Conservation (phyloP, 2,113 vertebrate genomes). For the Myotis davidii region DNA sequence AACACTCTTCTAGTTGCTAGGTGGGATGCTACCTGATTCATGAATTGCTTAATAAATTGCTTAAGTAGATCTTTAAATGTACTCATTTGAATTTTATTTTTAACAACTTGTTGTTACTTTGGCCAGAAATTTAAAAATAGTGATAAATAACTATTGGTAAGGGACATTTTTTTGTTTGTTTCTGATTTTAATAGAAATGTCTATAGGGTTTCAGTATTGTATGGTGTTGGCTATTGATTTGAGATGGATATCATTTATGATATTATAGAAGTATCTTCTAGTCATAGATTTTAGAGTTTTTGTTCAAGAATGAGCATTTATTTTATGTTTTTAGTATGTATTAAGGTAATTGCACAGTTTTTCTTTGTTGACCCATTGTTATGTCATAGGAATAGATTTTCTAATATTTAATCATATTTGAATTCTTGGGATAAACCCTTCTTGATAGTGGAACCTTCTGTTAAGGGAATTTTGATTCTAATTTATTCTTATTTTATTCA, state of each 20-base stretch:
- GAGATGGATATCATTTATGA: background rate
- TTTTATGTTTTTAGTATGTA: background rate
- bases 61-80: background rate
- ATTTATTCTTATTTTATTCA: conserved; percentile 14
- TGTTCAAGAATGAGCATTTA: background rate
- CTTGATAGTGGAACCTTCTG: background rate
- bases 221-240: background rate
- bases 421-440: background rate
- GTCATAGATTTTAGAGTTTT: background rate
- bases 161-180: background rate
- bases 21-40: background rate
- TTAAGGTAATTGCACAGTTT: background rate
- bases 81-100: background rate
- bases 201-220: background rate
- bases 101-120: background rate
- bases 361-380: background rate
- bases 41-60: background rate
- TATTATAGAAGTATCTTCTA: background rate
- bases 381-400: background rate
- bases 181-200: conserved; percentile 16
- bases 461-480: background rate
- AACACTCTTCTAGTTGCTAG: background rate
- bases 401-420: conserved; percentile 2
- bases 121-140: background rate
- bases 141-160: background rate